phyloP scores from a whole-genome alignment of 2,113 vertebrate species.

The Pavo muticus region DNA sequence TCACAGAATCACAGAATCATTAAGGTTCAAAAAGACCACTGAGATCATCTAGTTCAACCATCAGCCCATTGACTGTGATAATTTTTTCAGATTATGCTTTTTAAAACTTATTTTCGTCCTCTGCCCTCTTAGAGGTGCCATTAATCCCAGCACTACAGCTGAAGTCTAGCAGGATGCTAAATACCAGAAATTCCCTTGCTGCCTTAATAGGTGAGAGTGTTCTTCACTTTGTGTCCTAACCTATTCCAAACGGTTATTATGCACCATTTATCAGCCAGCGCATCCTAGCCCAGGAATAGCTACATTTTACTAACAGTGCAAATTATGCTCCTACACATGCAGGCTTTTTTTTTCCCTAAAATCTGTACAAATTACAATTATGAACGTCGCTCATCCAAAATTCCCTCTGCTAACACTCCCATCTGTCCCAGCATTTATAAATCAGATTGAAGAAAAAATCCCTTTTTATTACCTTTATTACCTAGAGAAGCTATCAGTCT shows the following conservation, averaged over 20 bases:
- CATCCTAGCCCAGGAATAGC: slow-evolving; percentile 14
- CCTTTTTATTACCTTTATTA: slow-evolving; percentile 15
- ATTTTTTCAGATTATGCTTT: slow-evolving; percentile 65
- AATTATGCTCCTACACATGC: slow-evolving; percentile 38
- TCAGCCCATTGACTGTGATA: background rate
- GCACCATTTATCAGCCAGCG: slow-evolving; percentile 41
- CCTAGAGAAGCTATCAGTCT: background rate
- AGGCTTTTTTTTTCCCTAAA: background rate
- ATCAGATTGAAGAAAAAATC: background rate
- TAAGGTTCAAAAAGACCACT: too few species aligned
- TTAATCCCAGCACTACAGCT: slow-evolving; percentile 44
- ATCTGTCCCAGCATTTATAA: slow-evolving; percentile 32
- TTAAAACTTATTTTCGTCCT: slow-evolving; percentile 31
- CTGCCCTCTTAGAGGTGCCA: slow-evolving; percentile 29
- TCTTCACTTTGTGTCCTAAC: slow-evolving; percentile 46
- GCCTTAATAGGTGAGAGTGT: background rate
- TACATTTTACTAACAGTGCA: slow-evolving; percentile 19
- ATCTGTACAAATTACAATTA: slow-evolving; percentile 9
- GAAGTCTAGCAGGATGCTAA: slow-evolving; percentile 42
- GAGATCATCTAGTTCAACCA: too few species aligned
- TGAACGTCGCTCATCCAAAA: background rate
- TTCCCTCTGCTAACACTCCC: background rate
- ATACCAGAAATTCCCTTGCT: slow-evolving; percentile 42
- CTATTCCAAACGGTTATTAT: slow-evolving; percentile 35
- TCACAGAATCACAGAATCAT: too few species aligned